A percentile compares a stretch with the other conserved stretches of the same genome.
Evolutionary conservation across 2,888 invertebrate genomes (phyloP).

Genomic region (Papilio protenor): DNA sequence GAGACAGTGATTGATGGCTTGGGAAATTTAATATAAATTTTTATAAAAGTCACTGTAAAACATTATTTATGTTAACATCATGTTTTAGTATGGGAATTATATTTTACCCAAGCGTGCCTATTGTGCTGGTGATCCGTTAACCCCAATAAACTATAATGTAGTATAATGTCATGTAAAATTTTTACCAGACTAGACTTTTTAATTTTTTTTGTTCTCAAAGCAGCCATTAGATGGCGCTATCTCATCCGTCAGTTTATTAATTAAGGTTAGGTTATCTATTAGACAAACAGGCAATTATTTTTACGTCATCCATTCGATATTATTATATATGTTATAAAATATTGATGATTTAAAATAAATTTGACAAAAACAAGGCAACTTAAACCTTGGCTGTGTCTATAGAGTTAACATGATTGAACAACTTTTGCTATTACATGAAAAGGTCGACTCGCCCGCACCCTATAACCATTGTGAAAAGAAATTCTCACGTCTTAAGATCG

Average conservation of each 20-base stretch:
- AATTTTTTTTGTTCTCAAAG: no score
- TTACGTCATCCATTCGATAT: no score
- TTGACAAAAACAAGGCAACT: not conserved
- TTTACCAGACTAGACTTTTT: no score
- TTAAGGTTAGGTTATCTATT: no score
- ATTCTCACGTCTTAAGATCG: conserved; percentile 6
- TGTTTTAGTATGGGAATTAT: not conserved
- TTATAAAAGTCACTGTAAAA: not conserved
- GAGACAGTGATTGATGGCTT: conserved; percentile 33
- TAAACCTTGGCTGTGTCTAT: not conserved
- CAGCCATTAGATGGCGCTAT: no score
- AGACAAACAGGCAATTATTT: no score
- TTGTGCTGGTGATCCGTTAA: not conserved
- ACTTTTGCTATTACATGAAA: conserved; percentile 5
- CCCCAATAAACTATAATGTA: not conserved
- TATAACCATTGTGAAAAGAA: conserved; percentile 6
- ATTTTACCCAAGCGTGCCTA: not conserved
- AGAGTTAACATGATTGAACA: not conserved
- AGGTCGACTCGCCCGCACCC: not conserved
- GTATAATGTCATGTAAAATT: not conserved
- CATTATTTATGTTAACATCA: not conserved
- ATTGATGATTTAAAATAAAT: no score
- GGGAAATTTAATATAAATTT: conserved; percentile 31
- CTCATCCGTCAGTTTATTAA: no score
- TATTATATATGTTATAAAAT: no score